A percentile compares a stretch with the other conserved stretches of the same genome.
Conservation (phyloP, 2,113 vertebrate species). For the Stictonetta naevosa region DNA sequence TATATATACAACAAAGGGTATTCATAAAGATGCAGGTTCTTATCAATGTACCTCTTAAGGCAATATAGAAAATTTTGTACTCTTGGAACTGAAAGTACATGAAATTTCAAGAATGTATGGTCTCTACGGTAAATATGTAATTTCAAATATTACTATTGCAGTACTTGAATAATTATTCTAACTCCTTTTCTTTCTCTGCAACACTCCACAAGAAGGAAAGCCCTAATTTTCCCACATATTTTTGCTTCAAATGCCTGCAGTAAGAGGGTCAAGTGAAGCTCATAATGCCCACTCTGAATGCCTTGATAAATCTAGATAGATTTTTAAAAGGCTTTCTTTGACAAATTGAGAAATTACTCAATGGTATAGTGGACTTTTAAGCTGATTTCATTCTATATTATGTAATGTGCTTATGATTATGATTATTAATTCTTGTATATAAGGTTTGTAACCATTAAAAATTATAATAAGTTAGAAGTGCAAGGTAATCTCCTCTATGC, state of each 20-base stretch:
- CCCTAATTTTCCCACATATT: background rate
- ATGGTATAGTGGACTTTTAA: background rate
- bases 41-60: background rate
- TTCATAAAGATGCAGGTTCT: background rate
- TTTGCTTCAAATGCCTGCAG: background rate
- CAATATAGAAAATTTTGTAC: background rate
- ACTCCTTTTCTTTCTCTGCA: background rate
- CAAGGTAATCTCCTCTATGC: background rate
- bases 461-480: background rate
- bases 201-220: background rate
- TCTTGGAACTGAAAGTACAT: background rate
- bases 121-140: background rate
- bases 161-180: background rate
- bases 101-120: background rate
- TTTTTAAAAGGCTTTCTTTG: background rate
- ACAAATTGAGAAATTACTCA: background rate
- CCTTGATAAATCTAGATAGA: background rate
- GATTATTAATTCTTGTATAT: background rate
- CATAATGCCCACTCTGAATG: background rate
- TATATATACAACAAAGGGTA: background rate
- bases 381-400: background rate
- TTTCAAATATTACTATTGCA: background rate
- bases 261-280: background rate
- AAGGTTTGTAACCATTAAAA: background rate
- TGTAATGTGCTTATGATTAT: background rate